Percentiles rank a stretch among this genome's conserved stretches.
phyloP scores from a whole-genome alignment of 2,888 invertebrate species.

The Boloria euphrosyne region DNA sequence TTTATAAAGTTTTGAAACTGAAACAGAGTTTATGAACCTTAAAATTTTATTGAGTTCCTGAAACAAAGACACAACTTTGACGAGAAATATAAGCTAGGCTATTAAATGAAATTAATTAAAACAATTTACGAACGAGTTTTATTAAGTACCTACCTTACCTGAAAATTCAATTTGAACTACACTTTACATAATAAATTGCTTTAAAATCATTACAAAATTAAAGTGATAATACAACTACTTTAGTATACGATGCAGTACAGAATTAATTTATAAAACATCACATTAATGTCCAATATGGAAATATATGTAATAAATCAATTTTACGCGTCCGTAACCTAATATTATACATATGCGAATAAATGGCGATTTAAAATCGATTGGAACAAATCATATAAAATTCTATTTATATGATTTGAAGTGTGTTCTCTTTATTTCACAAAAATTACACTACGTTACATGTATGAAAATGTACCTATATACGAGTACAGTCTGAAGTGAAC shows the following conservation, averaged over 20 bases:
- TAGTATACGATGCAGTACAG: neutral
- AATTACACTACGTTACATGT: no score
- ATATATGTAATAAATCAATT: no score
- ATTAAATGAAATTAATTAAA: slow-evolving; percentile 46
- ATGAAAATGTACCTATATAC: no score
- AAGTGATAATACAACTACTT: neutral
- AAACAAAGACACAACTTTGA: slow-evolving; percentile 43
- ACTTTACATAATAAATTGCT: neutral
- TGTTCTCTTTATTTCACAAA: no score
- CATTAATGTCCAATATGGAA: no score
- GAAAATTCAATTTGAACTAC: slow-evolving; percentile 12
- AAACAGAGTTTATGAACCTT: slow-evolving; percentile 23
- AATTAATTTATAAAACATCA: no score
- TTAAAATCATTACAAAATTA: neutral
- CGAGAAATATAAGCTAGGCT: slow-evolving; percentile 40
- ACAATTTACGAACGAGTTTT: slow-evolving; percentile 35
- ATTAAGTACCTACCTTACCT: slow-evolving; percentile 2
- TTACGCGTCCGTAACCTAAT: no score
- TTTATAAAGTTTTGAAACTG: neutral
- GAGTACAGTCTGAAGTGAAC: no score
- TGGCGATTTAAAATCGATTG: no score
- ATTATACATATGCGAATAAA: no score
- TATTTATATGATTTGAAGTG: no score
- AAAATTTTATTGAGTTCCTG: slow-evolving; percentile 31
- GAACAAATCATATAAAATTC: no score